These are phyloP conservation scores for Phyllostomus discolor DNA, from an alignment of 2,113 vertebrate species.

Conservation along the genomic window DNA sequence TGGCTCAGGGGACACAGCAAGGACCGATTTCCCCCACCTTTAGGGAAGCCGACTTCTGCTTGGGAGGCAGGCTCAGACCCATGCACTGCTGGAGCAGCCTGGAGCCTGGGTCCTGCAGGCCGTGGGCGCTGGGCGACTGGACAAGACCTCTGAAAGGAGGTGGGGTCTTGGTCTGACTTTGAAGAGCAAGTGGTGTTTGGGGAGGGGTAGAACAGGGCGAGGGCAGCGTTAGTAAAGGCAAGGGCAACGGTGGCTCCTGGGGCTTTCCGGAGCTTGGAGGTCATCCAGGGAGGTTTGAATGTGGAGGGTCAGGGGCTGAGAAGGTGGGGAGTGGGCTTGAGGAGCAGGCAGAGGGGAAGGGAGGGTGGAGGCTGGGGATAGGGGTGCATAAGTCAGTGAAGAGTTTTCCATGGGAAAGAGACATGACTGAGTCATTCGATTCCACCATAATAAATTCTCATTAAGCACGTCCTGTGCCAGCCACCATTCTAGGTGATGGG, in stretches of 20 bases:
- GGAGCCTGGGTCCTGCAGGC: neutral
- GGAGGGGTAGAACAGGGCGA: neutral
- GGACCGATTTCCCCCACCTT: neutral
- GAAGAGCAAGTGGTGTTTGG: neutral
- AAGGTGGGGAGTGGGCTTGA: neutral
- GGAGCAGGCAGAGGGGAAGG: neutral
- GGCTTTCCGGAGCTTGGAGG: neutral
- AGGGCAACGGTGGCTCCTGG: neutral
- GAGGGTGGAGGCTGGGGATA: neutral
- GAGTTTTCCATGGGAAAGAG: neutral
- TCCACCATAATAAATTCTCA: neutral
- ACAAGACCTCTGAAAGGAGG: neutral
- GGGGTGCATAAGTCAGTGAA: neutral
- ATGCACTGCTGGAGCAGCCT: neutral
- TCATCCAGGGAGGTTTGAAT: neutral
- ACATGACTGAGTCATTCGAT: accelerated
- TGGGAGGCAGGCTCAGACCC: neutral
- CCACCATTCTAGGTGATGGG: neutral
- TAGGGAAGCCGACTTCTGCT: neutral
- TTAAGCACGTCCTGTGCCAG: neutral
- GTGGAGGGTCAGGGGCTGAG: neutral
- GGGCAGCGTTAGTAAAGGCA: accelerated
- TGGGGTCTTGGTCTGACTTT: neutral
- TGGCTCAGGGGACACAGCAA: neutral
- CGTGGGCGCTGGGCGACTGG: accelerated